phyloP scores from a whole-genome alignment of 1,140 invertebrate genomes.

The Coelopa frigida region DNA sequence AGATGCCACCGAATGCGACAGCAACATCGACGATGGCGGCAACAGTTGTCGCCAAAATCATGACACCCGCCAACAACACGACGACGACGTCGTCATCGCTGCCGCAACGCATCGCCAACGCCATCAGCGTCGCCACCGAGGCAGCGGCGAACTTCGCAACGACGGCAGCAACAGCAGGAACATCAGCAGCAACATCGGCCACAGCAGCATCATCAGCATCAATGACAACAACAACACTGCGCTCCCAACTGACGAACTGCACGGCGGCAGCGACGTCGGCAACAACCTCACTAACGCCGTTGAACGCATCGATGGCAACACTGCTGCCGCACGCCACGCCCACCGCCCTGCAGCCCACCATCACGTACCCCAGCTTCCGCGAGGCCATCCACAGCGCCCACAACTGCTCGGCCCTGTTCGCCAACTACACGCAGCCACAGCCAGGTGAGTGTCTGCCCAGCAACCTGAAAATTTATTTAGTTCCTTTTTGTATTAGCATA shows the following conservation, averaged over 20 bases:
- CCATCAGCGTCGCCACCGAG: constrained; percentile 1
- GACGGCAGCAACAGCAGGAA: constrained; percentile 8
- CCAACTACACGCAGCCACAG: constrained; percentile 37
- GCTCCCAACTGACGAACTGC: neutral
- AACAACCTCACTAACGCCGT: constrained; percentile 1
- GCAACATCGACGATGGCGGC: neutral
- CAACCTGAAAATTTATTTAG: no score
- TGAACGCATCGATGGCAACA: constrained; percentile 7
- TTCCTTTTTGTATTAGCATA: no score
- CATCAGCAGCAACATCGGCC: constrained; percentile 5
- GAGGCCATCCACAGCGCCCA: constrained; percentile 18
- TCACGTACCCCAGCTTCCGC: constrained; percentile 14
- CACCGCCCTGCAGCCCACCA: constrained; percentile 8
- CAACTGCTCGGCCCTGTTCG: constrained; percentile 34
- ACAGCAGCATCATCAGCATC: constrained; percentile 8
- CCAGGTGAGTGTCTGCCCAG: constrained; percentile 28
- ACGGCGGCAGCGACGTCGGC: neutral
- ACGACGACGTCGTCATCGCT: neutral
- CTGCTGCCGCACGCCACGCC: neutral
- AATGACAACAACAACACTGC: constrained; percentile 6
- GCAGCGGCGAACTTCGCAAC: neutral
- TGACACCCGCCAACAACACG: neutral
- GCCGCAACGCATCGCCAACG: neutral
- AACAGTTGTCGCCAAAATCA: constrained; percentile 5
- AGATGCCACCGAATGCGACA: neutral